Evolutionary conservation across 2,113 vertebrate genomes (phyloP).

Genomic region (Rafetus swinhoei): DNA sequence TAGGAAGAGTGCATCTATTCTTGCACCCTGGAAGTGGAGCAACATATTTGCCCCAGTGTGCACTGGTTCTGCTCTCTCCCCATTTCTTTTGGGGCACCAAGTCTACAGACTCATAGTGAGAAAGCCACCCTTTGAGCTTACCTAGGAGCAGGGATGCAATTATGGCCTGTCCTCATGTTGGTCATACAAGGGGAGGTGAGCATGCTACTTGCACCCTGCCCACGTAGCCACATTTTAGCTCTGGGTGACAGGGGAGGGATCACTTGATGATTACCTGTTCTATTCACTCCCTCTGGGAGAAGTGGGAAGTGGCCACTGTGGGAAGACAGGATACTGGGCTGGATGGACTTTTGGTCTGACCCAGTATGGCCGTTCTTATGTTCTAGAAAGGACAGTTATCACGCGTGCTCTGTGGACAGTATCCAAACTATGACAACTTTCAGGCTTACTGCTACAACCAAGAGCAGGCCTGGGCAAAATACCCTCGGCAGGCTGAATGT

Average conservation of each 20-base stretch:
- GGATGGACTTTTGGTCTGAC: too few relatives aligned
- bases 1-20: background rate
- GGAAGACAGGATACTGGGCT: too few relatives aligned
- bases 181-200: background rate
- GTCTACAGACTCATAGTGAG: background rate
- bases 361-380: too few relatives aligned
- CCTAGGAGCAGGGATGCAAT: background rate
- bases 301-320: too few relatives aligned
- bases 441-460: background rate
- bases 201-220: background rate
- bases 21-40: accelerated
- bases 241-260: background rate
- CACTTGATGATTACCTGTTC: too few relatives aligned
- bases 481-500: too few relatives aligned
- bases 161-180: background rate
- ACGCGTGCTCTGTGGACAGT: accelerated
- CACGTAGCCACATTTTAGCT: background rate
- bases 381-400: background rate
- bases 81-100: accelerated
- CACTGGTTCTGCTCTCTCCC: accelerated
- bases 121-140: background rate
- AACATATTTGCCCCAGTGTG: accelerated
- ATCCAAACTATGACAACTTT: background rate
- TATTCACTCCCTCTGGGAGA: too few relatives aligned
- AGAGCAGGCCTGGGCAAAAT: background rate